Evolutionary conservation across 2,888 invertebrate genomes (phyloP).

Genomic region (Hydroisotoma schaefferi): DNA sequence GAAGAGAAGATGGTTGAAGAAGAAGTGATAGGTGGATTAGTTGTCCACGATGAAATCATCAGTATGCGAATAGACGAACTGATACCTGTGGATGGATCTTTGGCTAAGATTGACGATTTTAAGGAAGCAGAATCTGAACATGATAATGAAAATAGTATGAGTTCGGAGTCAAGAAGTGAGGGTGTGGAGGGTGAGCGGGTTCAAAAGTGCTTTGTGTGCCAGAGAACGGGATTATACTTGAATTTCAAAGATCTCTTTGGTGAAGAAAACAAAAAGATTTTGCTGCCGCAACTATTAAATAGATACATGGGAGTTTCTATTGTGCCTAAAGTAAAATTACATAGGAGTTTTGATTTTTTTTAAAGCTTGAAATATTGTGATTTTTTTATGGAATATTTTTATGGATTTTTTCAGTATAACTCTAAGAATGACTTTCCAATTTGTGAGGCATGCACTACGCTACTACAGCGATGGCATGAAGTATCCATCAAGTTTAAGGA

Average conservation of each 20-base stretch:
- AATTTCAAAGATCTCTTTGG: background rate
- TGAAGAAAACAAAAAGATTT: background rate
- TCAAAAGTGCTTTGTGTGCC: background rate
- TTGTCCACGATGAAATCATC: background rate
- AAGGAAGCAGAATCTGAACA: background rate
- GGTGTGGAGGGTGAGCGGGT: background rate
- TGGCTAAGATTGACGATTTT: background rate
- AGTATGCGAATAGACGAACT: background rate
- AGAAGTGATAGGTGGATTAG: background rate
- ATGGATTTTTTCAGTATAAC: slow-evolving; percentile 7
- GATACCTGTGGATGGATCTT: background rate
- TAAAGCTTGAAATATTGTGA: background rate
- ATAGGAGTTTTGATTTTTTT: no score
- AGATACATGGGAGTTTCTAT: background rate
- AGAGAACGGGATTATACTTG: background rate
- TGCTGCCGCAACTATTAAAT: background rate
- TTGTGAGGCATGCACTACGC: background rate
- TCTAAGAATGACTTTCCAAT: slow-evolving; percentile 4
- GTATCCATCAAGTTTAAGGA: background rate
- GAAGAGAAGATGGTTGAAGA: background rate
- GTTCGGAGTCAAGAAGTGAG: background rate
- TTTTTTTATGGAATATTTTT: background rate
- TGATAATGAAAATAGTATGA: background rate
- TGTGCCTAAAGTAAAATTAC: background rate
- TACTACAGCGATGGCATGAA: slow-evolving; percentile 4